Percentiles rank a stretch among this genome's conserved stretches.
These are phyloP conservation scores for Notodonta dromedarius DNA, from an alignment of 2,888 invertebrate species.

Conservation along the genomic window DNA sequence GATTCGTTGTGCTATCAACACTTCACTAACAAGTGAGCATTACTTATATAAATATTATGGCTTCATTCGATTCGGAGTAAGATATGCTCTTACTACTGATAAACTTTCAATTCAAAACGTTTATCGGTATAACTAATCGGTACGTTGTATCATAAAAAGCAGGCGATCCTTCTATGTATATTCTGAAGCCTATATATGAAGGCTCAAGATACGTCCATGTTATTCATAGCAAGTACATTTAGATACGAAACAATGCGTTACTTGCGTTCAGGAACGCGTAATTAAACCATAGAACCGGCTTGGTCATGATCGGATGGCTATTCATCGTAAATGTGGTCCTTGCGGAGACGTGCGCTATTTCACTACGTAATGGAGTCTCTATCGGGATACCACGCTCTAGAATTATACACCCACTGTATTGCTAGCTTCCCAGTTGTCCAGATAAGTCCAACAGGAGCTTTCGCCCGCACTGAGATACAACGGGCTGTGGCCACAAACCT, in stretches of 20 bases:
- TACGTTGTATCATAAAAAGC: conserved; percentile 25
- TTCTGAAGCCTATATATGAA: conserved; percentile 22
- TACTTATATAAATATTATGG: neutral
- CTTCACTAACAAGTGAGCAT: neutral
- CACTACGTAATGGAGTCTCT: conserved; percentile 59
- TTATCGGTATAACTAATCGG: conserved; percentile 6
- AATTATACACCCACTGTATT: conserved; percentile 1
- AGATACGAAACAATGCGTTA: conserved; percentile 55
- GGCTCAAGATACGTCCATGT: conserved; percentile 31
- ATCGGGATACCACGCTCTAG: conserved; percentile 10
- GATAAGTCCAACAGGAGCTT: conserved; percentile 19
- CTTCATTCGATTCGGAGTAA: neutral
- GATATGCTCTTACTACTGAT: neutral
- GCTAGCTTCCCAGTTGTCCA: conserved; percentile 16
- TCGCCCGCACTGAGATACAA: conserved; percentile 17
- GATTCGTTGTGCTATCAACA: neutral
- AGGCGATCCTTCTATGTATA: conserved; percentile 27
- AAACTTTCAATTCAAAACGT: neutral
- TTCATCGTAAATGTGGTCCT: conserved; percentile 73
- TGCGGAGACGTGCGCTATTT: conserved; percentile 60
- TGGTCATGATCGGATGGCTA: conserved; percentile 49
- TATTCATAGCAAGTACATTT: conserved; percentile 46
- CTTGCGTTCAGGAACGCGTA: conserved; percentile 55
- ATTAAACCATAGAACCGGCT: conserved; percentile 70
- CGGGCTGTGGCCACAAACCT: conserved; percentile 25